These are phyloP conservation scores for Phaedon cochleariae DNA, from an alignment of 2,888 invertebrate species.

Conservation along the genomic window DNA sequence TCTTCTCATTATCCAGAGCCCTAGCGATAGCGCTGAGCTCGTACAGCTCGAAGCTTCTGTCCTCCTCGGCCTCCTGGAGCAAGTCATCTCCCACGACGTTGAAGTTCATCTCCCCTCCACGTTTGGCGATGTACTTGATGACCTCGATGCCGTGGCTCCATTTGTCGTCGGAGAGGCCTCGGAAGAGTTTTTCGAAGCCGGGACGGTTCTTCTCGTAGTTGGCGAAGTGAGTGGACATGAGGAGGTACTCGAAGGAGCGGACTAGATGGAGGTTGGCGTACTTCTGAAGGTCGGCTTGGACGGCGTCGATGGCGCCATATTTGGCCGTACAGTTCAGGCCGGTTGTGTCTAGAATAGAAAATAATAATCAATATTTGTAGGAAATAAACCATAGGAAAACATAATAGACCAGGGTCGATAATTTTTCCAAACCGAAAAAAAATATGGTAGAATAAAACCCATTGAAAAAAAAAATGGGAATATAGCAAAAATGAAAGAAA, in stretches of 20 bases:
- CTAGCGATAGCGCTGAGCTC: constrained; percentile 78
- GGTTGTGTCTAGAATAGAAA: constrained; percentile 38
- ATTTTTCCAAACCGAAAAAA: no score
- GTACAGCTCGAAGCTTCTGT: constrained; percentile 64
- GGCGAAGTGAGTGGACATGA: constrained; percentile 79
- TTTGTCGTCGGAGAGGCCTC: constrained; percentile 75
- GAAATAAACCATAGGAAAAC: no score
- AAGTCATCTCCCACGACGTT: constrained; percentile 55
- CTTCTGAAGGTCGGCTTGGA: constrained; percentile 63
- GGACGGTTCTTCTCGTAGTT: constrained; percentile 79
- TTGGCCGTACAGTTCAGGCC: constrained; percentile 70
- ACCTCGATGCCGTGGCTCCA: constrained; percentile 79
- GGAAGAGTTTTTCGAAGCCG: constrained; percentile 80
- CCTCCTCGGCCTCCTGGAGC: constrained; percentile 55
- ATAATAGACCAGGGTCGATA: no score
- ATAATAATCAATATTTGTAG: no score
- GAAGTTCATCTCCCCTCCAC: constrained; percentile 73
- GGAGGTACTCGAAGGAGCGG: constrained; percentile 78
- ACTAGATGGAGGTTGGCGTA: constrained; percentile 74
- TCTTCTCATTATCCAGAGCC: constrained; percentile 80
- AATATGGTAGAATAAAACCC: no score
- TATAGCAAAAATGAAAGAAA: no score
- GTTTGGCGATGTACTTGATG: constrained; percentile 79
- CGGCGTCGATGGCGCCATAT: constrained; percentile 69
- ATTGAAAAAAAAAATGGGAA: no score